phyloP scores from a whole-genome alignment of 2,113 vertebrate species.

The Mustela nigripes region DNA sequence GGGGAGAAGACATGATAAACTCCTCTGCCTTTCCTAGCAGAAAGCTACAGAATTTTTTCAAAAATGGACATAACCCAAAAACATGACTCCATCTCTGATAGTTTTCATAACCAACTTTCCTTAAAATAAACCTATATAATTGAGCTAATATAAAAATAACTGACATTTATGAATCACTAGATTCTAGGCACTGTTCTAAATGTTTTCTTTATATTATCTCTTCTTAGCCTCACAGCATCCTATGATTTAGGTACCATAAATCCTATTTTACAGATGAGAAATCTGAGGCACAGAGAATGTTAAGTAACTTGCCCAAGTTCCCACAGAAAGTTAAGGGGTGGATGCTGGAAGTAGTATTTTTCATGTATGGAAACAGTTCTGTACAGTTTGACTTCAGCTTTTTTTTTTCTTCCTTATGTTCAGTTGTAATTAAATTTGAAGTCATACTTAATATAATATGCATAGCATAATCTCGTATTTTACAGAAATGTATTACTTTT shows the following conservation, averaged over 20 bases:
- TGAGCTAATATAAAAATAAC: slow-evolving; percentile 41
- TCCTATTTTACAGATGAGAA: not conserved
- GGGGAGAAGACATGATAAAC: not conserved
- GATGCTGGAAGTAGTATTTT: not conserved
- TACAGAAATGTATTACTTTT: not conserved
- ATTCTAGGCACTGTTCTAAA: not conserved
- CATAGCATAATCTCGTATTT: not conserved
- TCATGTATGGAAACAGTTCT: not conserved
- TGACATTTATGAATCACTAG: not conserved
- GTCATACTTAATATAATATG: not conserved
- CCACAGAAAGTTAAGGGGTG: not conserved
- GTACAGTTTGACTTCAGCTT: not conserved
- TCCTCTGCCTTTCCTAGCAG: not conserved
- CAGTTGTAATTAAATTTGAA: slow-evolving; percentile 23
- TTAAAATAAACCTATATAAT: slow-evolving; percentile 29
- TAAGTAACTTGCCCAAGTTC: not conserved
- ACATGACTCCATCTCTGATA: not conserved
- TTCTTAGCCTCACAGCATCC: not conserved
- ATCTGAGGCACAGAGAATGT: not conserved
- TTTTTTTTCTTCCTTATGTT: not conserved
- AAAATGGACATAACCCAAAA: slow-evolving; percentile 9
- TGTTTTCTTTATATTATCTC: not conserved
- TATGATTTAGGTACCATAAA: not conserved
- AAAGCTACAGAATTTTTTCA: not conserved
- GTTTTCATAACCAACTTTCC: not conserved